Evolutionary conservation across 1,140 invertebrate genomes (phyloP).

Genomic region (Drosophila burlai): DNA sequence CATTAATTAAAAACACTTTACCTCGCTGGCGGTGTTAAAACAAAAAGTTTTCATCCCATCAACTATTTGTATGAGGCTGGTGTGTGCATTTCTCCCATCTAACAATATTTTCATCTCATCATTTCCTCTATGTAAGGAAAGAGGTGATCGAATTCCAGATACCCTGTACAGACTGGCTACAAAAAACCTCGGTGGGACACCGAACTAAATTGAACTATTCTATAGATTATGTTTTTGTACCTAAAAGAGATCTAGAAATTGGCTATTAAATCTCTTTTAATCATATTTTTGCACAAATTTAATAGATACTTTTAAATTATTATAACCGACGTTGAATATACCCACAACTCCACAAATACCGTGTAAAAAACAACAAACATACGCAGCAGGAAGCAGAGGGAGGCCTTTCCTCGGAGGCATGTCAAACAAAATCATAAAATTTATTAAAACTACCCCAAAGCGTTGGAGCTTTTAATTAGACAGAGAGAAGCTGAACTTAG

Average conservation of each 20-base stretch:
- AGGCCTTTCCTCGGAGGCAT: constrained; percentile 34
- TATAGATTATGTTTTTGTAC: no score
- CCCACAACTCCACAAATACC: neutral
- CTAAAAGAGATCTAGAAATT: no score
- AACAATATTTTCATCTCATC: constrained; percentile 2
- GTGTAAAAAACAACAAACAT: constrained; percentile 9
- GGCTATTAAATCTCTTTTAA: no score
- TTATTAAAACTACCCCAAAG: constrained; percentile 66
- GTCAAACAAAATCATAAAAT: constrained; percentile 76
- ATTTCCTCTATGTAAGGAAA: neutral
- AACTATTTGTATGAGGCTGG: neutral
- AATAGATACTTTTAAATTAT: neutral
- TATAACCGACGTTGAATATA: no score
- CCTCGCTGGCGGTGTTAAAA: constrained; percentile 24
- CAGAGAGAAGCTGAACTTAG: constrained; percentile 19
- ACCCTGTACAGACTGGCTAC: no score
- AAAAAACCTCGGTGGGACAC: neutral
- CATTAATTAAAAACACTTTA: constrained; percentile 81
- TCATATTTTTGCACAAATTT: neutral
- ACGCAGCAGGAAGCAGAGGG: constrained; percentile 18
- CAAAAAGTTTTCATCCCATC: constrained; percentile 19
- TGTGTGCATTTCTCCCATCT: neutral
- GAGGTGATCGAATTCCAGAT: neutral
- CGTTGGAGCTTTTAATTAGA: constrained; percentile 77
- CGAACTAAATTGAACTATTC: no score